Evolutionary conservation across 2,797 vertebrate genomes (phyloP).

Genomic region (Harpagifer antarcticus): DNA sequence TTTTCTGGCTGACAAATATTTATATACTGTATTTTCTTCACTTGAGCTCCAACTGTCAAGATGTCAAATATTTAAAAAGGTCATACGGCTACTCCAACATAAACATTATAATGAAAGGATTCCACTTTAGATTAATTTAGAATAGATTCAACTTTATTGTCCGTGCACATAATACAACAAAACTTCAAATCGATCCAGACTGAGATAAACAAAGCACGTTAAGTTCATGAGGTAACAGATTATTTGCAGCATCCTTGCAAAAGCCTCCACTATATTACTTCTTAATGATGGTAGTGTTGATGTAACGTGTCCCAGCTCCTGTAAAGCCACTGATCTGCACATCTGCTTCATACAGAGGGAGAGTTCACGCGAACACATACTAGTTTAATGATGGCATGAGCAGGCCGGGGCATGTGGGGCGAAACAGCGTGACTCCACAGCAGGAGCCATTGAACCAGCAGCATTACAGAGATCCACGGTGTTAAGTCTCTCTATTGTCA

Average conservation of each 20-base stretch:
- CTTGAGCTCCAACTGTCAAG: not conserved
- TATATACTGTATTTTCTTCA: not conserved
- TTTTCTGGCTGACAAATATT: conserved; percentile 22
- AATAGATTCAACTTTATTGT: too few species aligned
- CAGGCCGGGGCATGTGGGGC: conserved; percentile 66
- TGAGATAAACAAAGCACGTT: too few species aligned
- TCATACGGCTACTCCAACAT: not conserved
- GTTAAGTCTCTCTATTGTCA: conserved; percentile 33
- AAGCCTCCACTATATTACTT: too few species aligned
- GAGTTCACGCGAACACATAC: conserved; percentile 53
- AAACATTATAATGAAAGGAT: conserved; percentile 3
- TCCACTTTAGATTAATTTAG: too few species aligned
- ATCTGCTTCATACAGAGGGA: conserved; percentile 33
- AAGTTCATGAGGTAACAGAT: too few species aligned
- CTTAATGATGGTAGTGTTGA: not conserved
- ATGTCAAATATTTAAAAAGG: not conserved
- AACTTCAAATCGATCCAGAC: too few species aligned
- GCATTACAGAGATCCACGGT: conserved; percentile 21
- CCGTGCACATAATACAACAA: too few species aligned
- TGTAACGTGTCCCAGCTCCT: not conserved
- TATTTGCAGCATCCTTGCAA: too few species aligned
- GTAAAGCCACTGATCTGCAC: conserved; percentile 13
- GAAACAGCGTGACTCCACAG: conserved; percentile 36
- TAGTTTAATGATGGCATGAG: conserved; percentile 64
- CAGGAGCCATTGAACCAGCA: conserved; percentile 54